A percentile compares a stretch with the other conserved stretches of the same genome.
These are phyloP conservation scores for Pelobates fuscus DNA, from an alignment of 2,113 vertebrate genomes.

Conservation along the genomic window DNA sequence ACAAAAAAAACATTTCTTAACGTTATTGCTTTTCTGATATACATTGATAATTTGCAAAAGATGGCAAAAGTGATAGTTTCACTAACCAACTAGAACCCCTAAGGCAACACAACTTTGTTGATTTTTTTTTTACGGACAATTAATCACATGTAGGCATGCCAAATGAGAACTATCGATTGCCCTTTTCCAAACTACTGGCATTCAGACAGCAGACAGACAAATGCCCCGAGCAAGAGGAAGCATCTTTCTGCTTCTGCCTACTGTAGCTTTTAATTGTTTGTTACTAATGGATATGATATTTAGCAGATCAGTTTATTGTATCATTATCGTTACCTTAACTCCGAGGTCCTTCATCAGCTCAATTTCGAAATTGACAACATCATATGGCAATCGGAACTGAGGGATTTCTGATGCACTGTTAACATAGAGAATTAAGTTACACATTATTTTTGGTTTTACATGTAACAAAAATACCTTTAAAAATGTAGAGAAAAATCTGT, in stretches of 20 bases:
- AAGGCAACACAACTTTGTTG: constrained; percentile 72
- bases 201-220: constrained; percentile 88
- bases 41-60: background rate
- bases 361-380: constrained; percentile 87
- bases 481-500: too few relatives aligned
- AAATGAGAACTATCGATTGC: constrained; percentile 90
- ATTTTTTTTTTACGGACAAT: constrained; percentile 67
- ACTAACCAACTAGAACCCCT: constrained; percentile 70
- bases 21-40: background rate
- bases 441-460: too few relatives aligned
- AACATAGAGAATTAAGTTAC: constrained; percentile 23
- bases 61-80: constrained; percentile 67
- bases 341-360: constrained; percentile 89
- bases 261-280: constrained; percentile 82
- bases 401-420: constrained; percentile 84
- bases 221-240: constrained; percentile 73
- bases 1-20: background rate
- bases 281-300: constrained; percentile 82
- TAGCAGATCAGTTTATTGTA: constrained; percentile 65
- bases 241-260: constrained; percentile 71
- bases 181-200: constrained; percentile 85
- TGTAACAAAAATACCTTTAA: too few relatives aligned
- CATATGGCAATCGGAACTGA: constrained; percentile 84
- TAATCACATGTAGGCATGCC: constrained; percentile 83
- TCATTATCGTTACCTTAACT: constrained; percentile 80